Evolutionary conservation across 2,113 vertebrate species (phyloP).

Genomic region (Saguinus imperator): DNA sequence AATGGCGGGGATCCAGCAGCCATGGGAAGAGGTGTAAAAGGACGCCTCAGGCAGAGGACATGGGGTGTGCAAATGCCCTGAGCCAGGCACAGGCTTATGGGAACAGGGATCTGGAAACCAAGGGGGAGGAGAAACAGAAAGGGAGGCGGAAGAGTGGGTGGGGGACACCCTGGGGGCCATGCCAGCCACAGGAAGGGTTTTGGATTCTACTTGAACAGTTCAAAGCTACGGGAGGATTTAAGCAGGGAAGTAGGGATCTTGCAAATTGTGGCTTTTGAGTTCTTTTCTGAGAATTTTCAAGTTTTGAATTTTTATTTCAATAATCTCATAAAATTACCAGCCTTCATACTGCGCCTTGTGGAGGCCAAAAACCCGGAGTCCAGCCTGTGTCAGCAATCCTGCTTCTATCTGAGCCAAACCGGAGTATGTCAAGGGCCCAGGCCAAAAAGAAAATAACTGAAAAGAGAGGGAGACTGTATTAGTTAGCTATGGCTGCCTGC

Average conservation of each 20-base stretch:
- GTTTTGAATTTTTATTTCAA: not conserved
- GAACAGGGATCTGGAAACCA: not conserved
- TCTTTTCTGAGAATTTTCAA: not conserved
- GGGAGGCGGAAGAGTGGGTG: not conserved
- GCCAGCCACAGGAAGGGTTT: not conserved
- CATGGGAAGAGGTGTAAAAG: not conserved
- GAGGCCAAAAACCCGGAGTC: not conserved
- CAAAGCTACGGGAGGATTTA: not conserved
- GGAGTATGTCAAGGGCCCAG: not conserved
- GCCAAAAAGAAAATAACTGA: not conserved
- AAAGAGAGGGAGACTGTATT: not conserved
- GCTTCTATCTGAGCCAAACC: not conserved
- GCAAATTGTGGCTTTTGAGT: not conserved
- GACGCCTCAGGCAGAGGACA: not conserved
- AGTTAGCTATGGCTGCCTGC: not conserved
- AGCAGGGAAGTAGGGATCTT: not conserved
- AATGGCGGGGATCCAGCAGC: not conserved
- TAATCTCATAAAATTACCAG: not conserved
- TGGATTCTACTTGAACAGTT: not conserved
- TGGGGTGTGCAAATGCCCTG: not conserved
- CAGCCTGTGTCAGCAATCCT: not conserved
- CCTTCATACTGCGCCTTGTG: not conserved
- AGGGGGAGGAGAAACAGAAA: not conserved
- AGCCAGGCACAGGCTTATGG: not conserved
- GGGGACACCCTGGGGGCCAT: no score